Evolutionary conservation across 2,113 vertebrate genomes (phyloP).

Genomic region (Brachypteracias leptosomus): DNA sequence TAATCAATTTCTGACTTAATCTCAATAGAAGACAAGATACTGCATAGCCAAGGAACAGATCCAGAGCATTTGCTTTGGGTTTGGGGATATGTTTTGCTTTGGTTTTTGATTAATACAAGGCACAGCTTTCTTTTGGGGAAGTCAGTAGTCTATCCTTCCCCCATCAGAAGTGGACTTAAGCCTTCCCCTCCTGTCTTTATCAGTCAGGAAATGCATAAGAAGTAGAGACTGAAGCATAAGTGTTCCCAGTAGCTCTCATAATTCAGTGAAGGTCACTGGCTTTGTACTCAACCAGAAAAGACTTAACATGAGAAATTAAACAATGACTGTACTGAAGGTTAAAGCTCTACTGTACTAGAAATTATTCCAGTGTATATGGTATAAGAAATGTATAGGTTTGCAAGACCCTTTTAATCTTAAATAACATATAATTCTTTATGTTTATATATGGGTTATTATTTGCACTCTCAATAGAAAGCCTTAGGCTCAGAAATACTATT

Average conservation of each 20-base stretch:
- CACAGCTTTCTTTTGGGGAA: background rate
- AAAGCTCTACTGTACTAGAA: background rate
- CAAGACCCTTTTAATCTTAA: background rate
- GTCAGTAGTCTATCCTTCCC: background rate
- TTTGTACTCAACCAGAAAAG: constrained; percentile 16
- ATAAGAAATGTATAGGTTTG: background rate
- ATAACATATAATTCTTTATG: background rate
- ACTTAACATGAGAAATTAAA: constrained; percentile 14
- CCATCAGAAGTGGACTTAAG: background rate
- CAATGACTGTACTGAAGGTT: background rate
- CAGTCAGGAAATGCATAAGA: background rate
- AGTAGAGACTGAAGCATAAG: background rate
- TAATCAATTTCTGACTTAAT: background rate
- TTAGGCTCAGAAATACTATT: background rate
- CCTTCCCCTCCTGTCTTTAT: background rate
- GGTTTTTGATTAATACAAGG: background rate
- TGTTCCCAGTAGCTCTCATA: background rate
- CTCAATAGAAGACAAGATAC: background rate
- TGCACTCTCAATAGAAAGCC: background rate
- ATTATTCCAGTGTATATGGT: background rate
- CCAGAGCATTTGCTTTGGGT: background rate
- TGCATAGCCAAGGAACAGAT: background rate
- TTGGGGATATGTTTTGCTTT: background rate
- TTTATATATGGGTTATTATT: background rate
- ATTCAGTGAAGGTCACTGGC: constrained; percentile 40